Conservation (phyloP, 2,888 invertebrate genomes). For the Tolmerus cingulatus region DNA sequence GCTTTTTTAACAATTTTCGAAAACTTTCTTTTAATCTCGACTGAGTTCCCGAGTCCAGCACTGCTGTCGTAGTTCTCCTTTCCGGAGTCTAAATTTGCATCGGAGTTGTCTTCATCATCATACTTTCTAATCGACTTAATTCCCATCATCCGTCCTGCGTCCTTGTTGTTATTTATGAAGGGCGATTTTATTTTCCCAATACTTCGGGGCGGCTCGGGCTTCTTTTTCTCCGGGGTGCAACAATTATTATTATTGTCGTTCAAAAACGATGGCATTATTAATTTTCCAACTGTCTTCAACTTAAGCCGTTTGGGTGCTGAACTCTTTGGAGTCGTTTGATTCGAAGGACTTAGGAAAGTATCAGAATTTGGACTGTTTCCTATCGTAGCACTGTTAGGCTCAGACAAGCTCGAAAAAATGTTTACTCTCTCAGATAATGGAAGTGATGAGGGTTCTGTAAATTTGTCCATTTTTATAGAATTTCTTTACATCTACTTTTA, state of each 20-base stretch:
- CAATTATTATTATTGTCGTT: slow-evolving; percentile 54
- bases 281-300: slow-evolving; percentile 58
- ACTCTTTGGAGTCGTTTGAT: slow-evolving; percentile 9
- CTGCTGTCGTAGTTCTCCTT: slow-evolving; percentile 58
- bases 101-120: slow-evolving; percentile 21
- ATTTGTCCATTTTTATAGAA: slow-evolving; percentile 38
- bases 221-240: slow-evolving; percentile 6
- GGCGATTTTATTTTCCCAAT: slow-evolving; percentile 62
- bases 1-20: neutral
- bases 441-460: slow-evolving; percentile 60
- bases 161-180: slow-evolving; percentile 56
- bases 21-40: slow-evolving; percentile 16
- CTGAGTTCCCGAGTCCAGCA: neutral
- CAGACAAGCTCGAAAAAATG: slow-evolving; percentile 60
- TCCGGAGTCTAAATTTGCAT: slow-evolving; percentile 56
- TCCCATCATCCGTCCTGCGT: neutral
- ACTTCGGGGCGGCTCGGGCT: slow-evolving; percentile 51
- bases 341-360: neutral
- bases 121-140: slow-evolving; percentile 50
- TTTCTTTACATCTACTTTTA: neutral
- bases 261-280: slow-evolving; percentile 58
- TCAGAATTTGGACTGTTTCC: slow-evolving; percentile 35
- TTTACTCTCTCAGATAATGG: slow-evolving; percentile 60
- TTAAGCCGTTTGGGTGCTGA: slow-evolving; percentile 54
- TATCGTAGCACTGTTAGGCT: slow-evolving; percentile 49